Base-by-base conservation (phyloP, 2,113 vertebrate species). In the Sarotherodon lohbergeri region DNA sequence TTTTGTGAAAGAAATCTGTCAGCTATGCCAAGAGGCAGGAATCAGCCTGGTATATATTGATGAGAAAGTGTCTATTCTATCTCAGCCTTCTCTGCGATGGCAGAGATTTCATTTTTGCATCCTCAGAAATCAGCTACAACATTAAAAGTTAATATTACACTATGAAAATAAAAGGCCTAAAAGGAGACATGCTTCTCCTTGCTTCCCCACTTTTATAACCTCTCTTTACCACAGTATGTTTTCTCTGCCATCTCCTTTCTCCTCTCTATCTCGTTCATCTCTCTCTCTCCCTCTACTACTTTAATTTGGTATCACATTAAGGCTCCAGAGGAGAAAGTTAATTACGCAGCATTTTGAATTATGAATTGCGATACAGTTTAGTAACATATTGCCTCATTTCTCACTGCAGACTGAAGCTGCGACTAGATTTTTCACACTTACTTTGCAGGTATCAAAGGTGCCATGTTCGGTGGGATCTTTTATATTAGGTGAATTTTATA, bases 281-380 rank as follows among this genome's bases (percentile, higher is more conserved):
- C 19, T 14, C 91, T 54, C 63, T 32, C 71, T 54, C 39, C 12
- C 46, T 73, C 41, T 34, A 27, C 81, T 83, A 91, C 85, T 94
- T 92, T 93, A 86, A 93, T 94, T 90, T 89, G 83, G 83, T 89
- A 76, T 87, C 86, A 90, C 91, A 91, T 93, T 87, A 89, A 87
- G 84, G 79, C 87, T 91, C 63, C 4, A 9, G 83, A 92, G 90
- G 68, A 93, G 81, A 90, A 92, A 91, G 85, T 92, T 94, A 93
- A 95, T 94, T 90, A 93, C 68, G 50, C 80, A 82, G 89, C 88
- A 56, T 89, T 92, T 87, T 93, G 84, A 95, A 91, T 93, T 90
- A 95, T 91, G 86, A 91, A 94, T 91, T 59, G 83, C 55, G 68
- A 76, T 84, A 85, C 85, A 86, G 88, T 92, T 93, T 85, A 55